Evolutionary conservation across 2,113 vertebrate species (phyloP).

Genomic region (Mastomys natalensis): DNA sequence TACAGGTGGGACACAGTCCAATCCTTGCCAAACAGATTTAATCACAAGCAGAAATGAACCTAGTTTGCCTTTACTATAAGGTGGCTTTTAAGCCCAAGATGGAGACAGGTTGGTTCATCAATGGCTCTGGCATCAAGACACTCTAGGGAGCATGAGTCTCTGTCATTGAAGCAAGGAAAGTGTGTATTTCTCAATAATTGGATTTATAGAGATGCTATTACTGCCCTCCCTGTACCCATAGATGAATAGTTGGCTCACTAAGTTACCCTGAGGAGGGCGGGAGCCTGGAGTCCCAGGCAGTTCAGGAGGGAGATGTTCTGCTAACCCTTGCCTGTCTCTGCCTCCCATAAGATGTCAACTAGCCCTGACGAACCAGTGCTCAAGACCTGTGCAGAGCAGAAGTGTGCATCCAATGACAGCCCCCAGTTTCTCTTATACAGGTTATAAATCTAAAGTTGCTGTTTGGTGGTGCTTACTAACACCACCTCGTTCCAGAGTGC

Average conservation of each 20-base stretch:
- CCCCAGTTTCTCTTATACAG: not conserved
- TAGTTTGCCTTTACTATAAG: not conserved
- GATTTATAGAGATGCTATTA: not conserved
- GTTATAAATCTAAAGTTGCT: too few species aligned
- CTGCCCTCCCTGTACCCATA: too few species aligned
- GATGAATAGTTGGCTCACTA: accelerated
- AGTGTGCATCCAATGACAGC: accelerated
- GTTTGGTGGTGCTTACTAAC: accelerated
- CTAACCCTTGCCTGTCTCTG: not conserved
- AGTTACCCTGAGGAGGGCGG: not conserved
- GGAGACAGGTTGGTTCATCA: not conserved
- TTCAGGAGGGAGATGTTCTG: not conserved
- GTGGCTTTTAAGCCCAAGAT: not conserved
- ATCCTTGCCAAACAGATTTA: not conserved
- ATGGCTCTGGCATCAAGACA: not conserved
- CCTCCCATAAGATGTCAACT: accelerated
- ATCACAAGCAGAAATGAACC: not conserved
- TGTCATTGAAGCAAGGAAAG: too few species aligned
- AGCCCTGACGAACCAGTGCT: not conserved
- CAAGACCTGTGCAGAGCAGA: not conserved
- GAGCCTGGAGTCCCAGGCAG: not conserved
- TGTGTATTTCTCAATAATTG: not conserved
- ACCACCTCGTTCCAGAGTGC: accelerated
- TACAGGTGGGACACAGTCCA: not conserved
- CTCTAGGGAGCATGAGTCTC: too few species aligned